Percentiles rank a stretch among this genome's conserved stretches.
Evolutionary conservation across 1,140 invertebrate species (phyloP).

Genomic region (Halictus rubicundus): DNA sequence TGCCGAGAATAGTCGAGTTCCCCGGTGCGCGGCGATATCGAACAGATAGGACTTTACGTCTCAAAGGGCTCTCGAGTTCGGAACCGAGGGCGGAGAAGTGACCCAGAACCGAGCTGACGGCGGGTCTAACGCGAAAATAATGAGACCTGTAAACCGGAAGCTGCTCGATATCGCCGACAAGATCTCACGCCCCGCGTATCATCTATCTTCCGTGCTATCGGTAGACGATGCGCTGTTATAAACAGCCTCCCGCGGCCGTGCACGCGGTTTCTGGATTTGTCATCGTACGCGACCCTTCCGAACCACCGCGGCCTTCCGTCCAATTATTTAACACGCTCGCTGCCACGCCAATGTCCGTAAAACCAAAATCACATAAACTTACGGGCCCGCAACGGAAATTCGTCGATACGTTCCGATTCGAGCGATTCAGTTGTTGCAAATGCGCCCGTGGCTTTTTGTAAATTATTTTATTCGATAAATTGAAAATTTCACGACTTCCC

Average conservation of each 20-base stretch:
- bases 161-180: conserved; percentile 48
- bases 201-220: conserved; percentile 47
- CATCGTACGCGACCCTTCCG: background rate
- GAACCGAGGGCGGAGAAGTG: conserved; percentile 26
- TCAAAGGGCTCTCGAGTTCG: conserved; percentile 42
- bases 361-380: no score
- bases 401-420: no score
- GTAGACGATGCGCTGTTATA: conserved; percentile 24
- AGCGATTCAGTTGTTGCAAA: no score
- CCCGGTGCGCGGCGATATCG: conserved; percentile 15
- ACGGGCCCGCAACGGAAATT: no score
- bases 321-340: no score
- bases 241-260: background rate
- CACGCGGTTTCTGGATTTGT: background rate
- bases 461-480: no score
- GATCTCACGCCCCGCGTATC: conserved; percentile 49
- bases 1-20: conserved; percentile 24
- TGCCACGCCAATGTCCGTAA: no score
- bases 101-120: conserved; percentile 36
- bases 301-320: no score
- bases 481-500: no score
- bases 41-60: conserved; percentile 36
- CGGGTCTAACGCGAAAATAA: conserved; percentile 65
- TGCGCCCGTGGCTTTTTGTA: no score
- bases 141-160: conserved; percentile 59